These are phyloP conservation scores for Seira sanloemensis DNA, from an alignment of 2,888 invertebrate species.

Conservation along the genomic window DNA sequence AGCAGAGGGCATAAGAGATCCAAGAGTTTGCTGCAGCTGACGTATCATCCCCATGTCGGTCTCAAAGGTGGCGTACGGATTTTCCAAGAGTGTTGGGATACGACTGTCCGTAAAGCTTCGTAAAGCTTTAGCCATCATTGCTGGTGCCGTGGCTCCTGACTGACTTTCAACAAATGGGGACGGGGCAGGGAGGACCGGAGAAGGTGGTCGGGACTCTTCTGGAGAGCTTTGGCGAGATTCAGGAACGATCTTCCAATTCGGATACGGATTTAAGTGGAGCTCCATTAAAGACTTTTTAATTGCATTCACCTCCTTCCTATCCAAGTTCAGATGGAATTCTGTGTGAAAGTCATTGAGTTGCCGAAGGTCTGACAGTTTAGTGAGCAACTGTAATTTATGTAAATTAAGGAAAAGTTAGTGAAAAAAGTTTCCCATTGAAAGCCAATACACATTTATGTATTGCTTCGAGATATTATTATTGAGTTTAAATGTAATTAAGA, in stretches of 20 bases:
- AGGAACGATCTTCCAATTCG: constrained; percentile 67
- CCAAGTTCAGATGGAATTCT: constrained; percentile 74
- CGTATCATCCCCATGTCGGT: constrained; percentile 48
- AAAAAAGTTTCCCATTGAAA: background rate
- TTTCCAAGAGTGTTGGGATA: constrained; percentile 65
- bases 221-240: constrained; percentile 26
- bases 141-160: background rate
- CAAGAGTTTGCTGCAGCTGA: constrained; percentile 44
- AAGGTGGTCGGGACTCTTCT: background rate
- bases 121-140: constrained; percentile 27
- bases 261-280: constrained; percentile 73
- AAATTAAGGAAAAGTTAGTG: too few species aligned
- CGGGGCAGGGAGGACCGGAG: background rate
- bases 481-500: too few species aligned
- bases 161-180: background rate
- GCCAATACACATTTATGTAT: background rate
- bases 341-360: constrained; percentile 75
- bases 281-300: constrained; percentile 74
- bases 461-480: background rate
- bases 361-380: constrained; percentile 76
- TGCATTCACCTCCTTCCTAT: constrained; percentile 73
- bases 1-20: constrained; percentile 18
- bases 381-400: constrained; percentile 75
- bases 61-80: constrained; percentile 63
- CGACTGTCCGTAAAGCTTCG: constrained; percentile 42